Evolutionary conservation across 2,888 invertebrate species (phyloP), one percentile per base, ranked within the genome.

Genomic region (Siphlonurus alternatus): DNA sequence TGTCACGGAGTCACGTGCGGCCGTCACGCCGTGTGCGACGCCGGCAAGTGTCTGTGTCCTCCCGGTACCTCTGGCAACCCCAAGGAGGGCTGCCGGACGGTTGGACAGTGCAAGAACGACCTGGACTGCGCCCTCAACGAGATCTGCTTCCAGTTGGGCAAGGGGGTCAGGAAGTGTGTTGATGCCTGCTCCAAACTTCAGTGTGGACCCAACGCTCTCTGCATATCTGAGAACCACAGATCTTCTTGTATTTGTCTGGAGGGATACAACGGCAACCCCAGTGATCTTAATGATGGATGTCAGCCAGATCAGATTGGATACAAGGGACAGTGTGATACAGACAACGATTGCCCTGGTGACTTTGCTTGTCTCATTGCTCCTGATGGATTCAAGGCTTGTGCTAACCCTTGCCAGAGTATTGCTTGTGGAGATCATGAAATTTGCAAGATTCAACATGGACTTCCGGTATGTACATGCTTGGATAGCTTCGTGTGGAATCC

Each of bases 141-240:
- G 77, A 93, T 93, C 71, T 94, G 93, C 74, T 90, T 93, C 77
- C 90, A 91, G 77, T 76, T 89, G 25, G 85, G 87, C 61, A 88
- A 85, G 77, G 87, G 86, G 25, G 74, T 84, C 2, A 80, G 93
- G 64, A 89, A 89, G 75, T 93, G 93, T 74, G 85, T 91, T 2
- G 91, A 93, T 73, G 89, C 88, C 0, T 94, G 93, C 72, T 86
- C 86, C 67, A 90, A 90, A 76, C 79, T 89, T 38, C 91, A 92
- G 71, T 93, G 93, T 73, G 93, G 93, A 15, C 92, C 93, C 0
- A 93, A 93, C 74, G 92, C 93, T 2, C 75, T 92, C 1, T 93
- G 93, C 73, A 83, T 92, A 5, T 85, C 88, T 19, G 85, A 89
- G 71, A 87, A 87, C 71, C 93, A 93, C 74, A 82, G 88, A 67